phyloP scores from a whole-genome alignment of 1,140 invertebrate genomes.

The Drosophila suzukii region DNA sequence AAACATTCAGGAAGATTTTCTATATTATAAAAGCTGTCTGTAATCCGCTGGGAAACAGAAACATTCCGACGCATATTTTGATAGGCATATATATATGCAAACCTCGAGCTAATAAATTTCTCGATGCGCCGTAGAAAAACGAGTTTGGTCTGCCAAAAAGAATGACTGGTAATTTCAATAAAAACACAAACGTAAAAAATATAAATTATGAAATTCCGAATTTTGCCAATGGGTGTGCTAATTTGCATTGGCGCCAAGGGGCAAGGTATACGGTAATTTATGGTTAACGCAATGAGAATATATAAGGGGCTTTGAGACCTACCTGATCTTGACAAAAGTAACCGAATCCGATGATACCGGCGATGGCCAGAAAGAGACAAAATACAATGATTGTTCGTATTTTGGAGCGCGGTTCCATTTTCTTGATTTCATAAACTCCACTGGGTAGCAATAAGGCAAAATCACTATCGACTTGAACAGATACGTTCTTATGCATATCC shows the following conservation, averaged over 20 bases:
- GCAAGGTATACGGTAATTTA: slow-evolving; percentile 44
- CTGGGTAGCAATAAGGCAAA: slow-evolving; percentile 89
- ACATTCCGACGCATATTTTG: slow-evolving; percentile 25
- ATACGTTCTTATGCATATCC: slow-evolving; percentile 90
- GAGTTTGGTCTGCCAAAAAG: slow-evolving; percentile 33
- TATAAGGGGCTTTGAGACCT: slow-evolving; percentile 52
- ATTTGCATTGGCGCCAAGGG: slow-evolving; percentile 79
- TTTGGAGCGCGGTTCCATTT: slow-evolving; percentile 90
- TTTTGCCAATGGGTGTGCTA: slow-evolving; percentile 45
- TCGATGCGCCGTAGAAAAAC: slow-evolving; percentile 39
- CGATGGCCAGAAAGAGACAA: slow-evolving; percentile 91
- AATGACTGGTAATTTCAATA: slow-evolving; percentile 48
- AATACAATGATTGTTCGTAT: slow-evolving; percentile 91
- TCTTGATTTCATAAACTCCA: slow-evolving; percentile 90
- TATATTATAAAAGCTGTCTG: slow-evolving; percentile 12
- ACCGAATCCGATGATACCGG: slow-evolving; percentile 93
- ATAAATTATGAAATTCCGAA: slow-evolving; percentile 65
- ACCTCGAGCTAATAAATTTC: slow-evolving; percentile 30
- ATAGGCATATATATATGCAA: slow-evolving; percentile 15
- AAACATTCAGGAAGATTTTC: slow-evolving; percentile 19
- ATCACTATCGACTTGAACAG: slow-evolving; percentile 91
- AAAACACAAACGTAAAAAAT: slow-evolving; percentile 62
- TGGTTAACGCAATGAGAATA: slow-evolving; percentile 37
- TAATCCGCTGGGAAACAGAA: slow-evolving; percentile 28
- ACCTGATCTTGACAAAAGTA: slow-evolving; percentile 95